These are phyloP conservation scores for Myrmecophaga tridactyla DNA, from an alignment of 2,113 vertebrate genomes.

Conservation along the genomic window DNA sequence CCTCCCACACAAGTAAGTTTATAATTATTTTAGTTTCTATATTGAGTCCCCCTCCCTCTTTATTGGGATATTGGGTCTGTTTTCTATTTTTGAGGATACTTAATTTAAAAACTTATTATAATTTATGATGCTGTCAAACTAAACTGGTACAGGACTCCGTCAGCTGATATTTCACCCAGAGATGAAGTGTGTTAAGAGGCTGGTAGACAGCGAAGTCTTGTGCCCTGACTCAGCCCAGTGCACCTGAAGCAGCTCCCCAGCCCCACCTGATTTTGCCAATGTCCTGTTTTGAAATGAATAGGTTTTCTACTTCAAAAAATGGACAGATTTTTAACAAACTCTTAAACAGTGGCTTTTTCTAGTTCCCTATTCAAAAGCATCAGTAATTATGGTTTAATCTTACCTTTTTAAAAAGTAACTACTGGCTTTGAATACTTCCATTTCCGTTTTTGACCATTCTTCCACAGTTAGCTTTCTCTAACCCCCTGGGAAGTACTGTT, in stretches of 20 bases:
- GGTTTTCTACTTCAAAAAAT: not conserved
- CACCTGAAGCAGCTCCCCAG: fast-evolving
- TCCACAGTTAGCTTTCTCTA: not conserved
- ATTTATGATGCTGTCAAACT: constrained; percentile 59
- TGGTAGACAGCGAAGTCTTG: fast-evolving
- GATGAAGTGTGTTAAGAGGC: not conserved
- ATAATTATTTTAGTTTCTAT: not conserved
- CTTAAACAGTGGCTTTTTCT: not conserved
- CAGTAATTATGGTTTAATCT: not conserved
- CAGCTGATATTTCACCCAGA: not conserved
- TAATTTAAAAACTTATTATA: constrained; percentile 55
- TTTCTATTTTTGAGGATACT: constrained; percentile 47
- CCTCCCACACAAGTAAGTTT: not conserved
- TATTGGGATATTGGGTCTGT: not conserved
- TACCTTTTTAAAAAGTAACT: not conserved
- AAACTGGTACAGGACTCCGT: not conserved
- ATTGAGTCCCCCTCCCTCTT: not conserved
- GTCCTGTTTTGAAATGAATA: not conserved
- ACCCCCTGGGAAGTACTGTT: too few relatives aligned
- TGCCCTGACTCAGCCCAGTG: not conserved
- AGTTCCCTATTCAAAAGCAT: not conserved
- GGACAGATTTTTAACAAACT: not conserved
- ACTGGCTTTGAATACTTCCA: not conserved
- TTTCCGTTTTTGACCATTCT: not conserved
- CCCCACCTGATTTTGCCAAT: fast-evolving